Base-by-base conservation (phyloP, 2,888 invertebrate genomes). In the Gibbula magus region DNA sequence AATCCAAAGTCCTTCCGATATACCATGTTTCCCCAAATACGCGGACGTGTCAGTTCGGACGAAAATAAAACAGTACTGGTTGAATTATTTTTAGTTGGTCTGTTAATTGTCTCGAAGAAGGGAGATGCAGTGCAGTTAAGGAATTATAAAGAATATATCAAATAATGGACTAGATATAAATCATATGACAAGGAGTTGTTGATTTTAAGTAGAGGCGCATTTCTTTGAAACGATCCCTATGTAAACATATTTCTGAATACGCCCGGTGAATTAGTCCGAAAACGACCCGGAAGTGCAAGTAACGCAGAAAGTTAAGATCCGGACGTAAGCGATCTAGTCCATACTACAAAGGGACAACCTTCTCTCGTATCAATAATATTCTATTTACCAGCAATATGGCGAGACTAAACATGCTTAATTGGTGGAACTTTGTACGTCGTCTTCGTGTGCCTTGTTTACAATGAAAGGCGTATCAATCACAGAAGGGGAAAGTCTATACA, bases 241-340 rank as follows among this genome's bases (percentile, higher is more conserved):
- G 35, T 70, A 70, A 70, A 70, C 35, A 70, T 2, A 39, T 32
- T 35, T 16, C 25, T 20, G 70, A 20, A 35, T 20, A n/a, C 70
- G 35, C 35, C 35, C 70, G 70, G 70, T 20, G 35, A 70, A 70
- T 70, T 70, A 70, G 70, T 70, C 70, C 39, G 10, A 70, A 70
- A 70, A 39, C 39, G 66, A 70, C 20, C 70, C 35, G 70, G 70
- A 70, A 70, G 32, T 32, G 32, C 20, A 18, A 20, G 70, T 29
- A 35, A 67, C 32, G 29, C 67, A 8, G 32, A 20, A n/a, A 66
- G n/a, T 29, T 66, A 66, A 22, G 32, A 25, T 29, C 67, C 67
- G 29, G 67, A n/a, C 67, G 32, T 29, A 29, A 29, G 13, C 35
- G 70, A 35, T 70, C 22, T 35, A 10, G 70, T 10, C 20, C 39